Conservation (phyloP, 1,140 invertebrate species). For the Pseudomyrmex dendroicus region DNA sequence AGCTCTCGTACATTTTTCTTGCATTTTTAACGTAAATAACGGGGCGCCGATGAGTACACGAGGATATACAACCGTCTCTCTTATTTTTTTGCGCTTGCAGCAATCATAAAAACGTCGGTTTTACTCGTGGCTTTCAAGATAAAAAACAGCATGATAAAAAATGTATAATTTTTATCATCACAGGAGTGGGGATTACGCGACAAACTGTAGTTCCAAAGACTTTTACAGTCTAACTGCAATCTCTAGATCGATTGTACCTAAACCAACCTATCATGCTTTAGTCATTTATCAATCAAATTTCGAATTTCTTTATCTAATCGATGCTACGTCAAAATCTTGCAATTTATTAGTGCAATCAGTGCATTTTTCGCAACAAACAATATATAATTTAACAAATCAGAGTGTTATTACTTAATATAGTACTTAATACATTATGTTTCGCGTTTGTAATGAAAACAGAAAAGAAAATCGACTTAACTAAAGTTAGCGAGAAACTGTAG, state of each 20-base stretch:
- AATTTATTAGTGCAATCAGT: not conserved
- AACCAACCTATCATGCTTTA: not conserved
- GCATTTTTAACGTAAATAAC: conserved; percentile 52
- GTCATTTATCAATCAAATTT: not conserved
- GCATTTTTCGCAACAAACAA: not conserved
- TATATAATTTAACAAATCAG: not conserved
- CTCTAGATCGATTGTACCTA: not conserved
- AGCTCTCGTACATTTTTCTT: not conserved
- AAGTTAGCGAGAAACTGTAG: not conserved
- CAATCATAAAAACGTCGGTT: conserved; percentile 33
- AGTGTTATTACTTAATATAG: not conserved
- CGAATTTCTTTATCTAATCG: not conserved
- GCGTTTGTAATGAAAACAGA: not conserved
- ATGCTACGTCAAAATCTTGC: not conserved
- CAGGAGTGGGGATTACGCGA: not conserved
- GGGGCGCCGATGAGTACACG: not conserved
- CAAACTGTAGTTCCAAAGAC: not conserved
- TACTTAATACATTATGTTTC: not conserved
- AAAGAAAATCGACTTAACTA: not conserved
- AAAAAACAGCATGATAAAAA: not conserved
- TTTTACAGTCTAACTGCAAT: conserved; percentile 11
- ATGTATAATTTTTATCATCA: conserved; percentile 3
- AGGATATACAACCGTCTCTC: not conserved
- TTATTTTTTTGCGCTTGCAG: not conserved
- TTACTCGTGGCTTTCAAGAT: conserved; percentile 1